Base-by-base conservation (phyloP, 1,140 invertebrate genomes). In the Latrodectus geometricus region DNA sequence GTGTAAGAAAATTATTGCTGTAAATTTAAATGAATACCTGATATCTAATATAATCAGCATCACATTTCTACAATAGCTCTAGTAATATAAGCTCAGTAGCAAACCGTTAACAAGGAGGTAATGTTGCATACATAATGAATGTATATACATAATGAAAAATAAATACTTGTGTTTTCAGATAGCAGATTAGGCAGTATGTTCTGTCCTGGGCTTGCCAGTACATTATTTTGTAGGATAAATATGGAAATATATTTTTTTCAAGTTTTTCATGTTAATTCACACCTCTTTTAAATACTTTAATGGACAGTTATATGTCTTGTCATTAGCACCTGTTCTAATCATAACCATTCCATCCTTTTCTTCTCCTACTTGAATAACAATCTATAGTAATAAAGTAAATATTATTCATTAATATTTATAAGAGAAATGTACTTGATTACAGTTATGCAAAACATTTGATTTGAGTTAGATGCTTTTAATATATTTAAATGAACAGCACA, bases 301-400 rank as follows among this genome's bases (percentile, higher is more conserved):
- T 14, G 92, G 92, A 89, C 92, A 97, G 8, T 87, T 69, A 14
- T 89, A 96, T 91, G 89, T 95, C 94, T 92, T 95, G 93, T 91
- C 96, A 94, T 93, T 97, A 94, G 91, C 96, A 93, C 79, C 96
- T 95, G 84, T 95, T 96, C 96, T 93, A 69, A 98, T 96, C 94
- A 96, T 96, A 70, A 97, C 95, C 93, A 97, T 96, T 12, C 97
- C 97, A 89, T 97, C 96, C 0, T 96, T 92, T 89, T 98, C 97
- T 88, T 98, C 96, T 4, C 96, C 96, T 4, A 97, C 94, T 90
- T 93, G 93, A 82, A 94, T 93, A 23, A 94, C 93, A 90, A 94
- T 94, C 93, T 94, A 65, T 50, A 74, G 35, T 5, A 81, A 23
- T 20, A 74, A 54, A 52, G 35, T 54, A 56, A 50, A 84, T 48